Evolutionary conservation across 1,140 invertebrate species (phyloP).

Genomic region (Monochamus saltuarius): DNA sequence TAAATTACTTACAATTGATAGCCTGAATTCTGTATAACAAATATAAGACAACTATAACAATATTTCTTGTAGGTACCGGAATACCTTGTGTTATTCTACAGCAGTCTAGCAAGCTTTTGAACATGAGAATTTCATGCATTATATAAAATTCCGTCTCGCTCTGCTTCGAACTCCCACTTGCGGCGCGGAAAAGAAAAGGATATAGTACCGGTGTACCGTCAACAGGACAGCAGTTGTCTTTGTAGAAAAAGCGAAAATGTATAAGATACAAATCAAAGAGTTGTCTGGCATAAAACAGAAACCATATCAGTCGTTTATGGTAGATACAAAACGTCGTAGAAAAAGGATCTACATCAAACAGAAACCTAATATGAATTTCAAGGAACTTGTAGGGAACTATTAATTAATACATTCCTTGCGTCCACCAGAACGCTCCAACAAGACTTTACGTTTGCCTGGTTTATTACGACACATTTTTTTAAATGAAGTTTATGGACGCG

Average conservation of each 20-base stretch:
- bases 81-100: constrained; percentile 13
- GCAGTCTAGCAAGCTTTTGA: constrained; percentile 7
- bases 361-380: constrained; percentile 5
- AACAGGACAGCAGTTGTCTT: neutral
- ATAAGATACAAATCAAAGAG: constrained; percentile 17
- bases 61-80: constrained; percentile 20
- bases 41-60: constrained; percentile 19
- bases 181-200: neutral
- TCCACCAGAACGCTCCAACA: neutral
- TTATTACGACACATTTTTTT: neutral
- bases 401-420: constrained; percentile 4
- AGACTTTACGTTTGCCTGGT: neutral
- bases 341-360: constrained; percentile 2
- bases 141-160: constrained; percentile 7
- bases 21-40: constrained; percentile 20
- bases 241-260: constrained; percentile 7
- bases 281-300: constrained; percentile 3
- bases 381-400: constrained; percentile 1
- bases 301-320: constrained; percentile 17
- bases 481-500: too few species aligned
- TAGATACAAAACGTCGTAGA: constrained; percentile 10
- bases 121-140: constrained; percentile 2
- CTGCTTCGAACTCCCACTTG: neutral
- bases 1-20: constrained; percentile 18
- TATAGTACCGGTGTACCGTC: neutral